Conservation (phyloP, 2,888 invertebrate species). For the Lysandra bellargus region DNA sequence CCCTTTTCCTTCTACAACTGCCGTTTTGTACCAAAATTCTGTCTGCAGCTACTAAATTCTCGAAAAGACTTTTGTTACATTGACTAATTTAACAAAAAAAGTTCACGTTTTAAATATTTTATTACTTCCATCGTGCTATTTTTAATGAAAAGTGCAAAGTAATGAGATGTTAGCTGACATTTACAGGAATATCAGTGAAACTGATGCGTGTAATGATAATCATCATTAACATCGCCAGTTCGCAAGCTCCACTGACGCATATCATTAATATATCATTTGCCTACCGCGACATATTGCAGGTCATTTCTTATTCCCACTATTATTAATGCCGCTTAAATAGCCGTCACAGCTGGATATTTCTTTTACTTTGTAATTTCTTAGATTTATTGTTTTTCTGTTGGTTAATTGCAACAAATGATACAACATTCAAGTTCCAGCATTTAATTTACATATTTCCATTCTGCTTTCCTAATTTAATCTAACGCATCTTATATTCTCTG, state of each 20-base stretch:
- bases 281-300: constrained; percentile 1
- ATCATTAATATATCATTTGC: constrained; percentile 21
- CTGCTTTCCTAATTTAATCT: too few species aligned
- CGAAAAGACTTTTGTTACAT: too few species aligned
- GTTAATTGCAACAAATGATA: too few species aligned
- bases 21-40: too few species aligned
- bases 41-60: too few species aligned
- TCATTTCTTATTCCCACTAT: not conserved
- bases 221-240: not conserved
- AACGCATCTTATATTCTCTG: too few species aligned
- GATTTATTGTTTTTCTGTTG: not conserved
- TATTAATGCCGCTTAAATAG: not conserved
- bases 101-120: too few species aligned
- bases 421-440: too few species aligned
- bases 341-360: not conserved
- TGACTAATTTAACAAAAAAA: too few species aligned
- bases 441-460: too few species aligned
- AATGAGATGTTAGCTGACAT: not conserved
- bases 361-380: not conserved
- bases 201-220: constrained; percentile 10
- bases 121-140: not conserved
- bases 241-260: constrained; percentile 13
- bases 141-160: not conserved
- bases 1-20: too few species aligned
- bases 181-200: not conserved